These are phyloP conservation scores for Lichenostomus cassidix DNA, from an alignment of 2,113 vertebrate genomes.

Conservation along the genomic window DNA sequence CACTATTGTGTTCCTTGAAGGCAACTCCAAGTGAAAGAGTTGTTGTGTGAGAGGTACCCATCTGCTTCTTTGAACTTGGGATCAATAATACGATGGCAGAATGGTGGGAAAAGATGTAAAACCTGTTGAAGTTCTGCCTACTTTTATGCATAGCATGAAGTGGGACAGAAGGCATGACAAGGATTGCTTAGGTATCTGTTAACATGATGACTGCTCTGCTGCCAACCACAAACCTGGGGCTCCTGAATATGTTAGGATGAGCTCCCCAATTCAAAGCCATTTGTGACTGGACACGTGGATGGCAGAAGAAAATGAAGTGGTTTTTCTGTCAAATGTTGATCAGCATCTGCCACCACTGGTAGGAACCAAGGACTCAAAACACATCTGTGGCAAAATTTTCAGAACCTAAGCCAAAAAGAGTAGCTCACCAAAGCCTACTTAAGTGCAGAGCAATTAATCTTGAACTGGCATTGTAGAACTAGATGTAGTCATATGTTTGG, in stretches of 20 bases:
- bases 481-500: not conserved
- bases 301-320: not conserved
- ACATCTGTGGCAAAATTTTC: not conserved
- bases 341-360: not conserved
- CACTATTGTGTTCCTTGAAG: not conserved
- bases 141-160: not conserved
- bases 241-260: not conserved
- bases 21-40: not conserved
- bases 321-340: not conserved
- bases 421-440: not conserved
- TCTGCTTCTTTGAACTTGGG: not conserved
- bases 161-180: not conserved
- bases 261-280: not conserved
- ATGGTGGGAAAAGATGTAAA: not conserved
- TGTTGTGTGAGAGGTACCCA: not conserved
- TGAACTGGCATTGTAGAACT: not conserved
- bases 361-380: not conserved
- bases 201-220: not conserved
- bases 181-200: not conserved
- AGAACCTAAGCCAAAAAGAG: not conserved
- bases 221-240: not conserved
- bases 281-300: not conserved
- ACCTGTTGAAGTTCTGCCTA: not conserved
- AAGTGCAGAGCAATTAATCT: not conserved
- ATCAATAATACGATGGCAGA: not conserved